These are phyloP conservation scores for Hydriomena furcata DNA, from an alignment of 2,888 invertebrate genomes.

Conservation along the genomic window DNA sequence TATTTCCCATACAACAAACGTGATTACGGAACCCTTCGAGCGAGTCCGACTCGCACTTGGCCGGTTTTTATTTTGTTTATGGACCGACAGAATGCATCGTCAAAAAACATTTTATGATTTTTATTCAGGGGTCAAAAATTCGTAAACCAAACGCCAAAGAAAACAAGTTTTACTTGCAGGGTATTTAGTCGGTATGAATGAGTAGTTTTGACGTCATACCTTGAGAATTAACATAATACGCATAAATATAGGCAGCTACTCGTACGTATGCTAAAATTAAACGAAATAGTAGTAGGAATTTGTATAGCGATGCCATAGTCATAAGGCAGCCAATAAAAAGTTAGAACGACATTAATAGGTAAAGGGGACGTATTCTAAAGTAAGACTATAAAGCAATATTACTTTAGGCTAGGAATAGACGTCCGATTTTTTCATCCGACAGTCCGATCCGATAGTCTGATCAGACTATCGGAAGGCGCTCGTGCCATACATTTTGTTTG, in stretches of 20 bases:
- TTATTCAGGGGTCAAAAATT: neutral
- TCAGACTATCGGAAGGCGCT: too few species aligned
- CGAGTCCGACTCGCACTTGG: too few species aligned
- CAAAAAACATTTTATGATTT: neutral
- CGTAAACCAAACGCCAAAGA: neutral
- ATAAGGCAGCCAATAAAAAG: conserved; percentile 11
- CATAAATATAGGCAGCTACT: conserved; percentile 1
- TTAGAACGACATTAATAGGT: conserved; percentile 1
- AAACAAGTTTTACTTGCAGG: conserved; percentile 4
- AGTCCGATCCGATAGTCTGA: too few species aligned
- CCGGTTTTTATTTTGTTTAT: too few species aligned
- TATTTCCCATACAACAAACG: too few species aligned
- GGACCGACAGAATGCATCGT: too few species aligned
- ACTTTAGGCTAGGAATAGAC: too few species aligned
- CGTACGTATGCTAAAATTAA: conserved; percentile 9
- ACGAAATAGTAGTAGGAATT: conserved; percentile 4
- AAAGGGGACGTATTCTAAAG: neutral
- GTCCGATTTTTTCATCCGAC: too few species aligned
- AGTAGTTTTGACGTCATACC: conserved; percentile 8
- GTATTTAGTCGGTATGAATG: conserved; percentile 11
- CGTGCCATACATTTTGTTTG: too few species aligned
- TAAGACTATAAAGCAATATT: too few species aligned
- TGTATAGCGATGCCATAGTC: neutral
- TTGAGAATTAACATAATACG: conserved; percentile 15
- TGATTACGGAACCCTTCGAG: too few species aligned